Base-by-base conservation (phyloP, 1,140 invertebrate species). In the Pinna nobilis region DNA sequence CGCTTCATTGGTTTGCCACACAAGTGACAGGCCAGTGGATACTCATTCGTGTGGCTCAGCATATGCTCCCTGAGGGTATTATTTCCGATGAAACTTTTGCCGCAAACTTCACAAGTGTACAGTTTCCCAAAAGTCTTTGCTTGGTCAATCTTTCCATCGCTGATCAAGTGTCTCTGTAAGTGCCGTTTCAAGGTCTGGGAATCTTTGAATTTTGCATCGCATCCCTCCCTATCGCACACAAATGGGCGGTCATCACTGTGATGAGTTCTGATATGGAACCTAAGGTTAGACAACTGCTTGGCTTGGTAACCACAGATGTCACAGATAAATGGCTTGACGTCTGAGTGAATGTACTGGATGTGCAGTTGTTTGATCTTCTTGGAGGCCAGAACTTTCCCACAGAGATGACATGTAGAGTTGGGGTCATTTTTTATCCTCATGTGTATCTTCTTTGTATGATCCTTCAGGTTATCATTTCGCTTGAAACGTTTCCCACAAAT, bases 401-500 rank as follows among this genome's bases (percentile, higher is more conserved):
- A 59, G 32, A 33, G 33, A 20, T 30, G 55, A 13, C 55, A 59
- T 25, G 55, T 18, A n/a, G 37, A 30, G 37, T 35, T 35, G 55
- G 33, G 30, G n/a, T 59, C 37, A 3, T 15, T 18, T 11, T 30
- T 30, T 30, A 35, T 33, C 37, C 55, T 32, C 30, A 35, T 20
- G 30, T 59, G 55, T 59, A 35, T 33, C 55, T 35, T 59, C 6
- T n/a, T 35, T 11, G 37, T 59, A 33, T 59, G 55, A 3, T 59
- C 55, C 37, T 59, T 59, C 55, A 59, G 55, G 28, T 59, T 59
- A 35, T 59, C 55, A n/a, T 59, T 59, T 20, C 55, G 33, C 28
- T 59, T 59, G 30, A 35, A 59, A 18, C 37, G 33, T 33, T 59
- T 59, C 9, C 55, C 55, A 59, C 55, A 59, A 3, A 59, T 59